Evolutionary conservation across 2,113 vertebrate genomes (phyloP).

Genomic region (Hymenochirus boettgeri): DNA sequence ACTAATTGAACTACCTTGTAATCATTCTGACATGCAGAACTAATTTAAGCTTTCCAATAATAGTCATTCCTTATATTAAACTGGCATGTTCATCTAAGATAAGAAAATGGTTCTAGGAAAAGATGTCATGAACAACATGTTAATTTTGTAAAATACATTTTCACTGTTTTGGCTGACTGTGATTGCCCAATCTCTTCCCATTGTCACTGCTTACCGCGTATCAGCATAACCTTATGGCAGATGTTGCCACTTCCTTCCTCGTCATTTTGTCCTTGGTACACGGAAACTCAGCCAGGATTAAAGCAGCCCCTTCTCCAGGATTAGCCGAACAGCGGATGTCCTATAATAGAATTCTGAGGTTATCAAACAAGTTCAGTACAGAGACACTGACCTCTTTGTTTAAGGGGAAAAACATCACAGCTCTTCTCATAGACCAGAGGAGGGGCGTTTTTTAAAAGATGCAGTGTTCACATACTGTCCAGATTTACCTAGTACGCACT

Average conservation of each 20-base stretch:
- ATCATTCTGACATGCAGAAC: no score
- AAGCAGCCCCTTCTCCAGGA: constrained; percentile 36
- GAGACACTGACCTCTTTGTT: constrained; percentile 69
- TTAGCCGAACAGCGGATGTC: constrained; percentile 47
- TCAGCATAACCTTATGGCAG: neutral
- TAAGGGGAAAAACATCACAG: constrained; percentile 53
- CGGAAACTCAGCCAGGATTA: constrained; percentile 20
- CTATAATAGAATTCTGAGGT: constrained; percentile 61
- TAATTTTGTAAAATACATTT: no score
- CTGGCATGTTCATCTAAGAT: no score
- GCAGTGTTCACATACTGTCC: neutral
- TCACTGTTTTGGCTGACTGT: no score
- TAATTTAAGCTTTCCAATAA: no score
- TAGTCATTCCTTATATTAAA: no score
- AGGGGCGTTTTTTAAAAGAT: constrained; percentile 33
- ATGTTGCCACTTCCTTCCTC: neutral
- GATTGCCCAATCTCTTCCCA: no score
- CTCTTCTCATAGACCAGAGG: constrained; percentile 31
- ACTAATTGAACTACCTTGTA: no score
- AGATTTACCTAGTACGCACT: constrained; percentile 6
- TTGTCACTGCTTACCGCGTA: neutral
- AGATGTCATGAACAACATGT: no score
- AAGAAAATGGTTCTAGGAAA: no score
- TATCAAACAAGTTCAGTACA: constrained; percentile 32
- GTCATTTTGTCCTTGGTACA: neutral